Conservation (phyloP, 2,888 invertebrate genomes). For the Trichopria drosophilae region DNA sequence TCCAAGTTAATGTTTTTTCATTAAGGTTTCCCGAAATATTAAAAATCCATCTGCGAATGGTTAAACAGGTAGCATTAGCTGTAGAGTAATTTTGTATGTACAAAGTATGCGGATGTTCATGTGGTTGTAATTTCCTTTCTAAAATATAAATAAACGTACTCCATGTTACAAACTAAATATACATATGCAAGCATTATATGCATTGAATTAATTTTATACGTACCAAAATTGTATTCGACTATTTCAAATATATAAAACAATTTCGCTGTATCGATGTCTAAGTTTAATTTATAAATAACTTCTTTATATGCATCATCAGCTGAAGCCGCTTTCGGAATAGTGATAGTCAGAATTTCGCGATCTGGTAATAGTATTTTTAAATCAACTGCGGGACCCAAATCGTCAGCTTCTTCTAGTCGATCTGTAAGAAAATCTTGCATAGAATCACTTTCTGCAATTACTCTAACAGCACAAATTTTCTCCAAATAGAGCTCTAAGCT, state of each 20-base stretch:
- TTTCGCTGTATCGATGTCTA: constrained; percentile 79
- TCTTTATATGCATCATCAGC: constrained; percentile 90
- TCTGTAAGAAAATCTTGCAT: constrained; percentile 98
- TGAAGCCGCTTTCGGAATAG: constrained; percentile 83
- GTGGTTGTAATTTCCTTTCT: constrained; percentile 91
- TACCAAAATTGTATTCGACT: constrained; percentile 95
- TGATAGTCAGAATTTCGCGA: constrained; percentile 84
- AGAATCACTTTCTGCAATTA: constrained; percentile 95
- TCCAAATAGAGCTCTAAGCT: constrained; percentile 97
- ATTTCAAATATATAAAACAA: constrained; percentile 97
- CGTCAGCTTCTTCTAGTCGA: constrained; percentile 76
- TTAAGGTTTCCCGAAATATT: constrained; percentile 70
- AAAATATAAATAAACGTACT: constrained; percentile 49
- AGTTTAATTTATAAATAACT: constrained; percentile 80
- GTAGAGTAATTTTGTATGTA: constrained; percentile 99
- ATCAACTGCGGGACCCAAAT: constrained; percentile 72
- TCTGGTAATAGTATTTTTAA: constrained; percentile 88
- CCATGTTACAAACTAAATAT: background rate
- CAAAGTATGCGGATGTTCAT: constrained; percentile 94
- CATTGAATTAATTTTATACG: constrained; percentile 53
- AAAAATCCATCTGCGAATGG: constrained; percentile 87
- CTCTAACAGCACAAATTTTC: constrained; percentile 95
- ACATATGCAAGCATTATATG: background rate
- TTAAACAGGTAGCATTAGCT: constrained; percentile 91
- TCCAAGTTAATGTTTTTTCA: constrained; percentile 77